phyloP scores from a whole-genome alignment of 2,888 invertebrate species.

The Epistrophe grossulariae region DNA sequence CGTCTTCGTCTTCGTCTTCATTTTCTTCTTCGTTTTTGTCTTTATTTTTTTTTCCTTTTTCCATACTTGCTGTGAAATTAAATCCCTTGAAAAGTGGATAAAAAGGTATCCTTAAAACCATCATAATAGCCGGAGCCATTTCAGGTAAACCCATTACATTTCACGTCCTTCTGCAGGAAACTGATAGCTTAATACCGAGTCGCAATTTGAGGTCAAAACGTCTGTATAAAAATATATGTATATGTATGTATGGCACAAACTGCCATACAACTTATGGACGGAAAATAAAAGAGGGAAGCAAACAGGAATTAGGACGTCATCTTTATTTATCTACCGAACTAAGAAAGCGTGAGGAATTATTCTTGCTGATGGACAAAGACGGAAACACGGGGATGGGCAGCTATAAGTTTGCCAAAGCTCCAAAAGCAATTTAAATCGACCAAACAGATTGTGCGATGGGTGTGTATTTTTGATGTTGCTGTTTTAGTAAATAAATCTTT shows the following conservation, averaged over 20 bases:
- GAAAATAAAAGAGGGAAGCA: constrained; percentile 52
- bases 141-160: constrained; percentile 74
- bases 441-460: constrained; percentile 19
- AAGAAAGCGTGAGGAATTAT: constrained; percentile 63
- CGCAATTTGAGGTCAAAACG: constrained; percentile 70
- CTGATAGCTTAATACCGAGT: constrained; percentile 73
- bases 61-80: constrained; percentile 57
- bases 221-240: constrained; percentile 26
- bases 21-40: no score
- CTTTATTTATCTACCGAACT: constrained; percentile 65
- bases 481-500: constrained; percentile 24
- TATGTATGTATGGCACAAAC: constrained; percentile 26
- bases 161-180: constrained; percentile 71
- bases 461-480: constrained; percentile 21
- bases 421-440: constrained; percentile 58
- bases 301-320: constrained; percentile 69
- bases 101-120: constrained; percentile 73
- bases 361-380: not conserved
- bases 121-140: constrained; percentile 73
- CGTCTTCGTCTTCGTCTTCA: not conserved
- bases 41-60: not conserved
- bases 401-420: constrained; percentile 23
- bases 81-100: constrained; percentile 75
- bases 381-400: not conserved
- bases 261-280: constrained; percentile 62